Evolutionary conservation across 2,113 vertebrate species (phyloP), one percentile per base, ranked within the genome.

Genomic region (Corydoras sp.): DNA sequence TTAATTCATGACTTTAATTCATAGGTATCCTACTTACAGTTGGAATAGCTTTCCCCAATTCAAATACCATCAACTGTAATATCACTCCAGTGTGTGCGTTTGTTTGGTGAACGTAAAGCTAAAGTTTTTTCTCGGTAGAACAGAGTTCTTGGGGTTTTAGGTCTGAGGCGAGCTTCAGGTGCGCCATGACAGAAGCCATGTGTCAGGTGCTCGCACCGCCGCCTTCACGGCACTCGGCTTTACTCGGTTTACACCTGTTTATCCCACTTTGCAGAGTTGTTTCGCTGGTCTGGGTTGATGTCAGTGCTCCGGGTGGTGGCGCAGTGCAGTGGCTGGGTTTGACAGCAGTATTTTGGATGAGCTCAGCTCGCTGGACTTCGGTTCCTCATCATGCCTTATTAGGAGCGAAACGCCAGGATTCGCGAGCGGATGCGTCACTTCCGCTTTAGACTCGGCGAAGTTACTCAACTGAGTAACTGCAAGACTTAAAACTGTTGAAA

Each of bases 371-470:
- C 43, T 64, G 69, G 58, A 73, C 76, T 77, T 65, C 24, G 69
- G 63, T 77, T 77, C 73, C 76, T 80, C 76, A 53, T 80, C 76
- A 53, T 71, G 58, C 79, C 79, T 76, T 80, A 80, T 80, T 80
- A 76, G 79, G 79, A 80, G 79, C 76, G 76, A 80, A 80, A 80
- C 73, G 77, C 76, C 76, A 74, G 60, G n/a, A 69, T 78, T 76
- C 7, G 74, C 15, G 65, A 71, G 71, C 3, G 53, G 30, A 76
- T 69, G 62, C 76, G 79, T 81, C 70, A 79, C 58, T 68, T 77
- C 77, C 77, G 77, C 73, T 61, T 73, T 32, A 70, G 24, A 5
- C 35, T 29, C 62, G 24, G 15, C 31, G 24, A 31, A 3, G 18
- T 43, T 31, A 13, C 31, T 72, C 51, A 63, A 59, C 53, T 67